Evolutionary conservation across 2,797 vertebrate genomes (phyloP).

Genomic region (Mergus octosetaceus): DNA sequence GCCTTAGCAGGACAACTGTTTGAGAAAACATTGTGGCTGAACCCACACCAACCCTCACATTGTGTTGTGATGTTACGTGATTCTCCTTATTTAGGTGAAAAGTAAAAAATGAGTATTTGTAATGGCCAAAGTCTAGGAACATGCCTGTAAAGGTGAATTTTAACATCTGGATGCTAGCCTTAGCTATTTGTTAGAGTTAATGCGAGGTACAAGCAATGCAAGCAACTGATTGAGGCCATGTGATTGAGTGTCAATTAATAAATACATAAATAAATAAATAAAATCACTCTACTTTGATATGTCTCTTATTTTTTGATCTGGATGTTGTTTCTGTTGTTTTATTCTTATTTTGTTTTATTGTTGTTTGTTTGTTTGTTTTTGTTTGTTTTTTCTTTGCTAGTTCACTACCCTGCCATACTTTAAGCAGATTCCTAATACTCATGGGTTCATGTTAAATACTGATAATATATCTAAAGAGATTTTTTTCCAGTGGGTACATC

Average conservation of each 20-base stretch:
- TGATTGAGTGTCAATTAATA: not conserved
- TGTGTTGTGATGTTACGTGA: not conserved
- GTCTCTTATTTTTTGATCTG: constrained; percentile 28
- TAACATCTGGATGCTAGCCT: not conserved
- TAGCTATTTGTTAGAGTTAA: not conserved
- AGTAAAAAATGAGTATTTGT: not conserved
- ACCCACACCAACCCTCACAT: not conserved
- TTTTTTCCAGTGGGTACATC: not conserved
- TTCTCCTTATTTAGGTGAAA: not conserved
- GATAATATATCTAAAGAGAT: not conserved
- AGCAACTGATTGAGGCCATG: not conserved
- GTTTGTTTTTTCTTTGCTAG: not conserved
- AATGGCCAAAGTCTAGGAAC: not conserved
- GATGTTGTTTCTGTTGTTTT: not conserved
- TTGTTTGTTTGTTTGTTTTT: no score
- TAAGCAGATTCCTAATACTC: not conserved
- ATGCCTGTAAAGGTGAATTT: not conserved
- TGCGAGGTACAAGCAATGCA: not conserved
- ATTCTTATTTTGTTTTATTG: no score
- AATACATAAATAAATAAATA: not conserved
- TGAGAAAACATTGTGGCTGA: not conserved
- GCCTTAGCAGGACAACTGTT: not conserved
- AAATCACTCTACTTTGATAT: not conserved
- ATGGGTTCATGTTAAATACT: not conserved
- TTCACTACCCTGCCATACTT: constrained; percentile 1